phyloP scores from a whole-genome alignment of 1,140 invertebrate genomes.

The Bilobella aurantiaca region DNA sequence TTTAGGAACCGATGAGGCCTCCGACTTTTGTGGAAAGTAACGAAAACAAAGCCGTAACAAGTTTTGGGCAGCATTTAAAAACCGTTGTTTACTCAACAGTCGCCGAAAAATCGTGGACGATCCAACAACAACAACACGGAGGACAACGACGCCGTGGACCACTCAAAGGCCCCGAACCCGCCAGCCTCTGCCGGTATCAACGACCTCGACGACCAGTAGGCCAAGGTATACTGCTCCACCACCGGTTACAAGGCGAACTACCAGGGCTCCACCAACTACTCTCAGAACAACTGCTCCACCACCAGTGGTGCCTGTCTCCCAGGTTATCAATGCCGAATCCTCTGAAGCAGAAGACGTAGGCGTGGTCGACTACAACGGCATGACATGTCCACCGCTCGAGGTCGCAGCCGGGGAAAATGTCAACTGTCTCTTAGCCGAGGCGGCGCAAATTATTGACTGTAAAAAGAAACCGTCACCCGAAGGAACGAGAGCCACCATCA shows the following conservation, averaged over 20 bases:
- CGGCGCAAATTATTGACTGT: slow-evolving; percentile 9
- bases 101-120: background rate
- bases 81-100: background rate
- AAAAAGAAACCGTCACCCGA: slow-evolving; percentile 5
- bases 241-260: background rate
- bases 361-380: background rate
- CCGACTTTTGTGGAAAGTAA: slow-evolving; percentile 16
- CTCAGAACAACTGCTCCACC: no score
- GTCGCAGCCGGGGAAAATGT: slow-evolving; percentile 10
- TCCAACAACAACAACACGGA: background rate
- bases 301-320: background rate
- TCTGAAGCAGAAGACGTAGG: background rate
- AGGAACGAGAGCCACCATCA: slow-evolving; percentile 5
- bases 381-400: slow-evolving; percentile 9
- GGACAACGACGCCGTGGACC: background rate
- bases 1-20: slow-evolving; percentile 22
- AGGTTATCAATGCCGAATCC: background rate
- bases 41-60: background rate
- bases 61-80: background rate
- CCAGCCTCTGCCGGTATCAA: background rate
- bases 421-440: background rate
- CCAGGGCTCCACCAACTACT: no score
- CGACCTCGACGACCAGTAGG: background rate
- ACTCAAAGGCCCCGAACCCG: background rate
- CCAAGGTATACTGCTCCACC: no score